phyloP scores from a whole-genome alignment of 2,113 vertebrate genomes.

The Sinocyclocheilus anophthalmus region DNA sequence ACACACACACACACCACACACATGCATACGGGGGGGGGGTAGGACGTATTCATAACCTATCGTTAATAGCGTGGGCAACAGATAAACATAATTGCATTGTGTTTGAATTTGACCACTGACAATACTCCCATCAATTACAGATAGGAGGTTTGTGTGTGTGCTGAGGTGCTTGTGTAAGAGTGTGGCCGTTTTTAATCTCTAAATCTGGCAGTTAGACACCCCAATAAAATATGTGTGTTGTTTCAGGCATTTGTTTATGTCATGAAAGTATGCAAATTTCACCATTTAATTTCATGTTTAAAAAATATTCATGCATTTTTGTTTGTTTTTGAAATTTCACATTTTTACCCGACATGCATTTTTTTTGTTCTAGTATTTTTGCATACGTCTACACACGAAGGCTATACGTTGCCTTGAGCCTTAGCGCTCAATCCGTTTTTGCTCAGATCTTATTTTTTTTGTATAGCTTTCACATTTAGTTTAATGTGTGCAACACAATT shows the following conservation, averaged over 20 bases:
- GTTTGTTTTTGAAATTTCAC: too few species aligned
- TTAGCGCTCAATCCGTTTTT: too few species aligned
- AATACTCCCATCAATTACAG: slow-evolving; percentile 49
- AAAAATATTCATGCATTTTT: not conserved
- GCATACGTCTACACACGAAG: too few species aligned
- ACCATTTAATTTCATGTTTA: too few species aligned
- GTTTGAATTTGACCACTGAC: slow-evolving; percentile 43
- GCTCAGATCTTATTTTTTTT: too few species aligned
- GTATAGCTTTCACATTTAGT: too few species aligned
- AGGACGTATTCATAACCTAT: slow-evolving; percentile 31
- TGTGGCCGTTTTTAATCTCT: not conserved
- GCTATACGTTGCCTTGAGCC: too few species aligned
- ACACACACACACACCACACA: not conserved
- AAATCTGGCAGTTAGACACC: not conserved
- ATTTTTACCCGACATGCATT: too few species aligned
- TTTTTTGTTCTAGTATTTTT: too few species aligned
- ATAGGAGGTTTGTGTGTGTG: slow-evolving; percentile 5
- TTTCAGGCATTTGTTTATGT: not conserved
- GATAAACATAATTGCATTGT: slow-evolving; percentile 47
- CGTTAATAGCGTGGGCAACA: slow-evolving; percentile 36
- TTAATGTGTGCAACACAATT: too few species aligned
- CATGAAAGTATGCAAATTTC: not conserved
- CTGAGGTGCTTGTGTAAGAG: not conserved
- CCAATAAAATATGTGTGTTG: not conserved
- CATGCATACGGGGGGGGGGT: not conserved